Evolutionary conservation across 2,888 invertebrate species (phyloP).

Genomic region (Ophioninae sp.): DNA sequence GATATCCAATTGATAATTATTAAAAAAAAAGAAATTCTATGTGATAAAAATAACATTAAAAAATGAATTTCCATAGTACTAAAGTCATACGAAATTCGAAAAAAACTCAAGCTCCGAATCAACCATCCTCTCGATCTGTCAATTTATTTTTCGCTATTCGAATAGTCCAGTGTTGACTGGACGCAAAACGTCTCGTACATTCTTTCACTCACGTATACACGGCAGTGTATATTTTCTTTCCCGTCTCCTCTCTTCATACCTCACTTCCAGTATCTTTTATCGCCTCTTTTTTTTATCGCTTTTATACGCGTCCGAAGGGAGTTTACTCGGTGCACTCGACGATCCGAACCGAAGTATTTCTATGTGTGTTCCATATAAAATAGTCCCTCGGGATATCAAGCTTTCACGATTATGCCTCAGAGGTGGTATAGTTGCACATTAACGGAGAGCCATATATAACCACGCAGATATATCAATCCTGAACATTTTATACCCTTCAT

Average conservation of each 20-base stretch:
- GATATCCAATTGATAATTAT: no score
- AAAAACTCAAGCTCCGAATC: no score
- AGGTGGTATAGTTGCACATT: background rate
- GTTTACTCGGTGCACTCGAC: background rate
- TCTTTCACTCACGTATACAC: background rate
- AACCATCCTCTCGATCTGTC: no score
- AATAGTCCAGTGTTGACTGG: background rate
- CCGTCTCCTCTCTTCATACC: constrained; percentile 1
- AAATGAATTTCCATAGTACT: no score
- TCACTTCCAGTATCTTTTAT: constrained; percentile 14
- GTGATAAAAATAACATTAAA: no score
- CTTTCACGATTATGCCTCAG: background rate
- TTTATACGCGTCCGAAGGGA: constrained; percentile 10
- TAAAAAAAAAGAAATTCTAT: no score
- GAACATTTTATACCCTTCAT: background rate
- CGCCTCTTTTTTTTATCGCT: constrained; percentile 4
- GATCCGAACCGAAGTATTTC: constrained; percentile 9
- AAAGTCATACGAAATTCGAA: no score
- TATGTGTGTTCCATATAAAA: constrained; percentile 22
- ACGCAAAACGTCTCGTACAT: background rate
- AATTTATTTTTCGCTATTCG: no score
- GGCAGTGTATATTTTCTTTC: constrained; percentile 2
- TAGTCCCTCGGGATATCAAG: constrained; percentile 5
- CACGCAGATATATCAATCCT: no score
- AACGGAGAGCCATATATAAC: background rate